Base-by-base conservation (phyloP, 2,797 vertebrate species). In the Alcedo atthis region DNA sequence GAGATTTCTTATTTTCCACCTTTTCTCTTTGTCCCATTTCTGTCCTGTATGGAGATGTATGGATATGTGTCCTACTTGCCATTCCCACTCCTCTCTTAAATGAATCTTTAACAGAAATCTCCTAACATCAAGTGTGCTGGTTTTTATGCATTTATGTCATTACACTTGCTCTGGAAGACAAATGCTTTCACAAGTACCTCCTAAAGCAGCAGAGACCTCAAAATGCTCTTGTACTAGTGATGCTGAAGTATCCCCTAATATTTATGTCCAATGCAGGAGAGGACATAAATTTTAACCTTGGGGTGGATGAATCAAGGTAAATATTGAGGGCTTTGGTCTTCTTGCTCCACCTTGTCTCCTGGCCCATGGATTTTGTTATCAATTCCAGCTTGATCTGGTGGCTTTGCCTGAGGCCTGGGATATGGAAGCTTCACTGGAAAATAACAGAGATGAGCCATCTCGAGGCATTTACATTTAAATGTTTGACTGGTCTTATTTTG, bases 381-480 rank as follows among this genome's bases (percentile, higher is more conserved):
- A 63, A 92, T 92, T 95, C 75, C 85, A 89, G 57, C 64, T 73
- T 79, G 78, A 43, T 90, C 76, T 93, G 30, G 79, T 79, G 85
- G 88, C 88, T 96, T 95, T 95, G 86, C 94, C 91, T 70, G 70
- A 87, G 84, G 77, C 92, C 68, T 69, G 76, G 87, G 78, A 26
- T 89, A 58, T 63, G 54, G 92, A 94, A 94, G 89, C 18, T 75
- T 67, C 82, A 59, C 66, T 97, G 85, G 89, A 88, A 96, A 96
- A 94, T 87, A 95, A 95, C 78, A 96, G 82, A 90, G 66, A 42
- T 58, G 80, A 95, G 76, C 43, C 69, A 89, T 93, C 94, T 81
- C 59, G 68, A 92, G 62, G 80, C 92, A 85, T 91, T 92, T 84
- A 89, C 78, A 43, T 85, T 93, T 77, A 75, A 75, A 78, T 46